Evolutionary conservation across 2,113 vertebrate genomes (phyloP).

Genomic region (Crotalus horridus): DNA sequence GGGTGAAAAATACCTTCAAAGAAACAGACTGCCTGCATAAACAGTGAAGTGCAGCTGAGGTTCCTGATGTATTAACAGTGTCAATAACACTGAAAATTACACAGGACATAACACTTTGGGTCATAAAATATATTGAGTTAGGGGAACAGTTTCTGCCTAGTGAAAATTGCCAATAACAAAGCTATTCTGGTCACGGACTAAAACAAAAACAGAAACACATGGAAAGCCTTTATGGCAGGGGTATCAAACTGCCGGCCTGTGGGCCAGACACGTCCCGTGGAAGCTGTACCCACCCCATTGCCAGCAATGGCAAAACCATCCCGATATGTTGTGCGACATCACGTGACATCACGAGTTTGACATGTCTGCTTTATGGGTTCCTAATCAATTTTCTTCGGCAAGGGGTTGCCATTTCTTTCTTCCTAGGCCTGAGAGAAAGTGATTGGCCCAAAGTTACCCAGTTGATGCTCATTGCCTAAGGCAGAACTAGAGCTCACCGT

Average conservation of each 20-base stretch:
- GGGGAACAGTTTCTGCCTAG: neutral
- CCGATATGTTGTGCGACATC: too few species aligned
- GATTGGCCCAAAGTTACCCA: neutral
- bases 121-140: neutral
- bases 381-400: neutral
- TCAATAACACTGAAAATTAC: too few species aligned
- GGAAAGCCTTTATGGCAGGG: too few species aligned
- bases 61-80: neutral
- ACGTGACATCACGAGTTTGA: too few species aligned
- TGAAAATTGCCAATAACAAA: neutral
- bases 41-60: neutral
- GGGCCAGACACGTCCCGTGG: too few species aligned
- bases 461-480: neutral
- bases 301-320: too few species aligned
- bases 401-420: neutral
- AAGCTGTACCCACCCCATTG: too few species aligned
- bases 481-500: neutral
- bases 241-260: too few species aligned
- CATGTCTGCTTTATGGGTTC: too few species aligned
- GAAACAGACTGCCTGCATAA: neutral
- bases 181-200: neutral
- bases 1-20: neutral
- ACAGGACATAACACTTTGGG: neutral
- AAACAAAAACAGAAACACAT: neutral
- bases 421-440: neutral